Conservation (phyloP, 2,797 vertebrate genomes). For the Typhlichthys subterraneus region DNA sequence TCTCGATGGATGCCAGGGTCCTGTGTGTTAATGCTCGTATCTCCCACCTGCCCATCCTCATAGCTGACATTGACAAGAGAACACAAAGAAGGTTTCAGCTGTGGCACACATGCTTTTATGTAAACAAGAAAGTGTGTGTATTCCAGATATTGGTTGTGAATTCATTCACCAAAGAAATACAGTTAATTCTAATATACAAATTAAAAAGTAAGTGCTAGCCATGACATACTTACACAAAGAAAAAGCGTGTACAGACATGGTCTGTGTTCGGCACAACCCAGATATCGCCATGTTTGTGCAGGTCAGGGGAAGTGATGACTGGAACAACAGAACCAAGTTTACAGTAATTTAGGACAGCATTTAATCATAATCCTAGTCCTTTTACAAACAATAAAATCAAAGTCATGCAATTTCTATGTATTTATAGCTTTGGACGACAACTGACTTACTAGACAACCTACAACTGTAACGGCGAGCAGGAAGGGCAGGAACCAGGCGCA, state of each 20-base stretch:
- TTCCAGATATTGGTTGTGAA: not conserved
- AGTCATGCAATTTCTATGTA: too few species aligned
- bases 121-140: not conserved
- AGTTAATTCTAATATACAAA: not conserved
- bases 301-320: slow-evolving; percentile 91
- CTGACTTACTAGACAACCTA: too few species aligned
- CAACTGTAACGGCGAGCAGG: too few species aligned
- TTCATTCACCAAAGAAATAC: not conserved
- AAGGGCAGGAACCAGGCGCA: too few species aligned
- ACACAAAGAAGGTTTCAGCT: not conserved
- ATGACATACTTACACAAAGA: slow-evolving; percentile 86
- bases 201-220: not conserved
- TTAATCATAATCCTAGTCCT: too few species aligned
- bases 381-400: too few species aligned
- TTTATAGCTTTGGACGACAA: too few species aligned
- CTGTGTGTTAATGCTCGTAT: slow-evolving; percentile 89
- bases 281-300: slow-evolving; percentile 92
- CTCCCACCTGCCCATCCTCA: slow-evolving; percentile 90
- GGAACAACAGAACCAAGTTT: slow-evolving; percentile 7
- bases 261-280: slow-evolving; percentile 92
- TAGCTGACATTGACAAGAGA: slow-evolving; percentile 70
- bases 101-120: not conserved
- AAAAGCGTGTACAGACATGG: slow-evolving; percentile 91
- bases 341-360: too few species aligned
- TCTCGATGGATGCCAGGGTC: slow-evolving; percentile 87